A percentile compares a stretch with the other conserved stretches of the same genome.
Conservation (phyloP, 2,113 vertebrate species). For the Percopsis transmontana region DNA sequence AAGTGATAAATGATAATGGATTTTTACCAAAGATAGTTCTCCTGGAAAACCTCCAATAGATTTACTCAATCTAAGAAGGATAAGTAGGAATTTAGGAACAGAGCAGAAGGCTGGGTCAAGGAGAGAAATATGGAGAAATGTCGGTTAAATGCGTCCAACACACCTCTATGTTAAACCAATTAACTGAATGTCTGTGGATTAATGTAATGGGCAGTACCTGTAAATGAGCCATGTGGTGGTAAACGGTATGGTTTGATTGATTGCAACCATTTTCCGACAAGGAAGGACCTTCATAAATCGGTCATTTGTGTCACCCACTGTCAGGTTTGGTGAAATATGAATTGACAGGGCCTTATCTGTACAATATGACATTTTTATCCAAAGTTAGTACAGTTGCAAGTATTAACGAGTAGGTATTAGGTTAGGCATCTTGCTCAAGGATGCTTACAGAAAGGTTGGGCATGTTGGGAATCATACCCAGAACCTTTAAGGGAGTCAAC, state of each 20-base stretch:
- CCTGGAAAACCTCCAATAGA: neutral
- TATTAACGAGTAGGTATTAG: too few species aligned
- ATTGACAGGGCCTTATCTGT: neutral
- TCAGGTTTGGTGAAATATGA: slow-evolving; percentile 11
- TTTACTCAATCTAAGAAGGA: neutral
- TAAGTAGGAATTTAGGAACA: neutral
- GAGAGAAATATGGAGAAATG: neutral
- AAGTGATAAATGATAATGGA: slow-evolving; percentile 31
- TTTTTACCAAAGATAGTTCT: slow-evolving; percentile 32
- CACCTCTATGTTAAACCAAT: slow-evolving; percentile 3
- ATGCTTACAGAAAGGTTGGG: too few species aligned
- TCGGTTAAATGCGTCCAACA: neutral
- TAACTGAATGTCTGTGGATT: slow-evolving; percentile 11
- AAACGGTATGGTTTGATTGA: slow-evolving; percentile 21
- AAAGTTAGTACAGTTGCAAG: too few species aligned
- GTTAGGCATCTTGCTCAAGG: too few species aligned
- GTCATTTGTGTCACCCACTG: slow-evolving; percentile 1
- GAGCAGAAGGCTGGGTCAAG: neutral
- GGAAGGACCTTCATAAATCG: neutral
- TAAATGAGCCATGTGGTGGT: slow-evolving; percentile 9
- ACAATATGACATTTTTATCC: neutral
- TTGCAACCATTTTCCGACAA: slow-evolving; percentile 26
- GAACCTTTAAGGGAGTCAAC: too few species aligned
- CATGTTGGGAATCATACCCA: too few species aligned
- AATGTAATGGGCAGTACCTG: neutral